phyloP scores from a whole-genome alignment of 2,113 vertebrate species.

The Nyctibius bracteatus region DNA sequence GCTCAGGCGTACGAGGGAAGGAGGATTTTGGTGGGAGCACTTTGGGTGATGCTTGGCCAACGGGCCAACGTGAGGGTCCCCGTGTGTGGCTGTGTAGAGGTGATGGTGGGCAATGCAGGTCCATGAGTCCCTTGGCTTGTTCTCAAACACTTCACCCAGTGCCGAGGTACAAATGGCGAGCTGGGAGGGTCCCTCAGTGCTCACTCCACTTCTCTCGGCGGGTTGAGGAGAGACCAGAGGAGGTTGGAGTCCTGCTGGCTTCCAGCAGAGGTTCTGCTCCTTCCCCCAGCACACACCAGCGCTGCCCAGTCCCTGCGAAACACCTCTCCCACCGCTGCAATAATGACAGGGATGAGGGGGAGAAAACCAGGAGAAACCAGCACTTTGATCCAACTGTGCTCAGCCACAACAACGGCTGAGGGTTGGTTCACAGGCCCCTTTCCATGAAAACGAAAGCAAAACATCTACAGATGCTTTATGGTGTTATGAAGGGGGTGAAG shows the following conservation, averaged over 20 bases:
- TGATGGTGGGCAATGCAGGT: not conserved
- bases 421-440: not conserved
- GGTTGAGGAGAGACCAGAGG: not conserved
- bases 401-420: not conserved
- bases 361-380: not conserved
- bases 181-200: not conserved
- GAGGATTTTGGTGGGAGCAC: fast-evolving
- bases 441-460: fast-evolving
- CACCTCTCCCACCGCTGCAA: not conserved
- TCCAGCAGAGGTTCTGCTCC: not conserved
- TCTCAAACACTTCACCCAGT: fast-evolving
- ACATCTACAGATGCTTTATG: not conserved
- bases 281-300: not conserved
- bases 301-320: not conserved
- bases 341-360: fast-evolving
- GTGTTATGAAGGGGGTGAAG: not conserved
- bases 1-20: not conserved
- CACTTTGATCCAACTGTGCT: too few relatives aligned
- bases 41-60: not conserved
- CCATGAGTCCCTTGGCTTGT: fast-evolving
- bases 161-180: fast-evolving
- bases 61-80: fast-evolving
- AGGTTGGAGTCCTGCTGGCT: not conserved
- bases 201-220: fast-evolving
- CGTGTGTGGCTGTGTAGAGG: not conserved